Conservation (phyloP, 2,888 invertebrate species). For the Heliconius sara region DNA sequence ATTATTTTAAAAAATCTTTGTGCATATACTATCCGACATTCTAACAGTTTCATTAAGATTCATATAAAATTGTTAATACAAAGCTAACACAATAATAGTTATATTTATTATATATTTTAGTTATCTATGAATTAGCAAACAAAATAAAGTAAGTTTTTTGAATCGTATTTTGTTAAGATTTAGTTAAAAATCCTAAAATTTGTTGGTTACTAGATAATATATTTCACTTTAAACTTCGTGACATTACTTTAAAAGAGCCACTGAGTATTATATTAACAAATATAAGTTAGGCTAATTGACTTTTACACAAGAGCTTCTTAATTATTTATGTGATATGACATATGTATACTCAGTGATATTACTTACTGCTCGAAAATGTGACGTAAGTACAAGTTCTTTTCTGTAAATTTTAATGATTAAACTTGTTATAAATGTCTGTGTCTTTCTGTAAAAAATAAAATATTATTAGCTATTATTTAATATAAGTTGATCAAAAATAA, state of each 20-base stretch:
- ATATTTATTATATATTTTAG: neutral
- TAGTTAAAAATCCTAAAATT: neutral
- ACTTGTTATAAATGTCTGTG: neutral
- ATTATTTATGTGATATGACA: neutral
- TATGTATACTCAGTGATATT: constrained; percentile 42
- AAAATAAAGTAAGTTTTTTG: neutral
- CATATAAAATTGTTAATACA: too few species aligned
- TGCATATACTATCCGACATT: neutral
- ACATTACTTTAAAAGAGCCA: constrained; percentile 38
- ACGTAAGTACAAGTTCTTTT: neutral
- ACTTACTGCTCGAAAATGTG: constrained; percentile 41
- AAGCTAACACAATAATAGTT: neutral
- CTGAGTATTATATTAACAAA: constrained; percentile 35
- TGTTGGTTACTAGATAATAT: too few species aligned
- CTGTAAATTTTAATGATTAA: neutral
- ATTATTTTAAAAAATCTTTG: too few species aligned
- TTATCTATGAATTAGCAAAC: neutral
- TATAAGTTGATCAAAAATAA: neutral
- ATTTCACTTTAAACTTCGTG: neutral
- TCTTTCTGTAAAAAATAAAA: neutral
- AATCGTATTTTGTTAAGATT: neutral
- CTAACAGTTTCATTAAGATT: neutral
- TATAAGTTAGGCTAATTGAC: neutral
- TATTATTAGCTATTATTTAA: neutral
- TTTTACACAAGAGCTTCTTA: neutral